Conservation (phyloP, 2,797 vertebrate genomes). For the Ficedula albicollis region DNA sequence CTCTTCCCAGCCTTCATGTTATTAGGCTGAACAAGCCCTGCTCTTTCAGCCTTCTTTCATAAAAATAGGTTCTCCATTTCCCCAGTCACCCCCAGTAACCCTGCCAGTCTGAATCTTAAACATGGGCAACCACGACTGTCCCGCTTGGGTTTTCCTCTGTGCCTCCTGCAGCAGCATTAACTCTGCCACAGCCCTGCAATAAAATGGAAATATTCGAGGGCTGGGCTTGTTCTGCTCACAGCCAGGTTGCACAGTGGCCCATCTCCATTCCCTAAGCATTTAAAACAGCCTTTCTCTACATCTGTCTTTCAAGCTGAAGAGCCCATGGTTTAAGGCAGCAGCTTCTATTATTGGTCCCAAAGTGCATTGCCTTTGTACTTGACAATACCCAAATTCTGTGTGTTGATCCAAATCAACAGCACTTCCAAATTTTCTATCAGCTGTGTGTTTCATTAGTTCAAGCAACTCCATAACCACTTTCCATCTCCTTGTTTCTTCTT, state of each 20-base stretch:
- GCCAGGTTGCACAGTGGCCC: background rate
- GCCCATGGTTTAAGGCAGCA: background rate
- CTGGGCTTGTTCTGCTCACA: background rate
- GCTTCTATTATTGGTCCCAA: conserved; percentile 31
- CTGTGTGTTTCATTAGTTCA: background rate
- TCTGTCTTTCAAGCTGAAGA: conserved; percentile 20
- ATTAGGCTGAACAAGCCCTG: conserved; percentile 60
- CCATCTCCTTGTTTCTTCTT: background rate
- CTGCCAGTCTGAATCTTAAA: conserved; percentile 44
- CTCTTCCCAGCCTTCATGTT: conserved; percentile 61
- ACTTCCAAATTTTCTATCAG: background rate
- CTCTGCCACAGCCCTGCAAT: background rate
- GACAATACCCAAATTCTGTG: background rate
- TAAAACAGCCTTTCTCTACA: background rate
- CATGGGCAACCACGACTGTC: background rate
- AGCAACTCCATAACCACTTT: background rate
- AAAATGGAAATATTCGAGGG: conserved; percentile 8
- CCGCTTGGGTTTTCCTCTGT: background rate
- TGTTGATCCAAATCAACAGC: background rate
- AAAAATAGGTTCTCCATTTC: conserved; percentile 53
- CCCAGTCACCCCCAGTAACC: conserved; percentile 42
- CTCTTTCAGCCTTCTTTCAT: conserved; percentile 53
- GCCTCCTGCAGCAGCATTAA: background rate
- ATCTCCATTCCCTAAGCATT: background rate
- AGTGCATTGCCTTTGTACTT: background rate